These are phyloP conservation scores for Notiomystis cincta DNA, from an alignment of 2,113 vertebrate genomes.

Conservation along the genomic window DNA sequence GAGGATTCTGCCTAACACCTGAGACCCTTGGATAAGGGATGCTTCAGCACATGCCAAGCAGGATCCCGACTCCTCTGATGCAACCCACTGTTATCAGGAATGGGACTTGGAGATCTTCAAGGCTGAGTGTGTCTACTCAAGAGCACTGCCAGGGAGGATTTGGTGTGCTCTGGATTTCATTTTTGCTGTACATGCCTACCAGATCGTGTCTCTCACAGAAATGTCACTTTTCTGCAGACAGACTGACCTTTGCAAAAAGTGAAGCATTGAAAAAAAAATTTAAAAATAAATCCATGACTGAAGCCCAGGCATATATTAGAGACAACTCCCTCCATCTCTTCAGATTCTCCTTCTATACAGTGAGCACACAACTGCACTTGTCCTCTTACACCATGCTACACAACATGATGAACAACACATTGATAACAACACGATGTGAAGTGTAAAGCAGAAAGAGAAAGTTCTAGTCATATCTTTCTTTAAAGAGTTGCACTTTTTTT, in stretches of 20 bases:
- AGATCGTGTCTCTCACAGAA: neutral
- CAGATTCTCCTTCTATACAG: neutral
- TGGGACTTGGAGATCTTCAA: neutral
- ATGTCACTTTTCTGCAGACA: neutral
- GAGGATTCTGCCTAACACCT: neutral
- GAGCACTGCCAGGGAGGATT: neutral
- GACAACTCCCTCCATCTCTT: neutral
- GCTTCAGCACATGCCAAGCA: neutral
- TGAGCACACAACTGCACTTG: neutral
- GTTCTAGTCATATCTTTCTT: neutral
- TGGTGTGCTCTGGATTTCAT: neutral
- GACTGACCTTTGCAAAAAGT: neutral
- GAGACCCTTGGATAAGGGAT: neutral
- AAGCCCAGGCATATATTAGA: neutral
- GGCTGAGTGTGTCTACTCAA: neutral
- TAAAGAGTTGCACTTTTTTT: neutral
- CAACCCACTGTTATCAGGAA: neutral
- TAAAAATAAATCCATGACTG: neutral
- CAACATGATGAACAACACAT: neutral
- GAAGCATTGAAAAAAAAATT: neutral
- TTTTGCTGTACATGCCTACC: neutral
- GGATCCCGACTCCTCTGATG: neutral
- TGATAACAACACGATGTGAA: neutral
- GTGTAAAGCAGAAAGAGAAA: neutral
- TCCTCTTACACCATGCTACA: neutral